Evolutionary conservation across 2,888 invertebrate genomes (phyloP), one percentile per base, ranked within the genome.

Genomic region (Phragmatobia fuliginosa): DNA sequence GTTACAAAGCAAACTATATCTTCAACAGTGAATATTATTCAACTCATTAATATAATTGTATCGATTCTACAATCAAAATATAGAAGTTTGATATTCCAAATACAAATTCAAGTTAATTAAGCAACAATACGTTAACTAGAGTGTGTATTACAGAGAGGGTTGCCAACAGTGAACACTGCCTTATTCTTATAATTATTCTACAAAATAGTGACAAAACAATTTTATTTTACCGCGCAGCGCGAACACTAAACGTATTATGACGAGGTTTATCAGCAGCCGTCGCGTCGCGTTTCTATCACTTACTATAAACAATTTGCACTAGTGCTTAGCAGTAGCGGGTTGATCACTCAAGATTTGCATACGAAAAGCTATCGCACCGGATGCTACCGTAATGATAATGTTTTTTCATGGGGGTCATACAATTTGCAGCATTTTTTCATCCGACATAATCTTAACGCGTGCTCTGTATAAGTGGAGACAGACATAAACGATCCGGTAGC

Each of bases 361-460:
- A 91, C 84, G 87, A 93, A 92, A 92, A 92, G 92, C 87, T 90
- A 87, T 86, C 83, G 80, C 82, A 76, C 76, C 87, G 88, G 88
- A 90, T 89, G 87, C 86, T 83, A 80, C 83, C 80, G 85, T 90
- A 91, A 91, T 88, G 91, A 92, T 93, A 93, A 94, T 94, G 93
- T 93, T 94, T 93, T 93, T 92, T 89, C 94, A 93, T 91, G 87
- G 89, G 87, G 90, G 88, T 92, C 92, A 93, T 92, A 92, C 92
- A 92, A 93, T 93, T 94, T 94, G 94, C 94, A 92, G 88, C 88
- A 91, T 94, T 94, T 91, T 91, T 94, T 93, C 93, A 92, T 90
- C 90, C 88, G 87, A 90, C 91, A 91, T 91, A 92, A 93, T 94
- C 94, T 92, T 92, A 90, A 90, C 90, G 87, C 88, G 89, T 87